Evolutionary conservation across 2,113 vertebrate genomes (phyloP), one percentile per base, ranked within the genome.

Genomic region (Epinephelus moara): DNA sequence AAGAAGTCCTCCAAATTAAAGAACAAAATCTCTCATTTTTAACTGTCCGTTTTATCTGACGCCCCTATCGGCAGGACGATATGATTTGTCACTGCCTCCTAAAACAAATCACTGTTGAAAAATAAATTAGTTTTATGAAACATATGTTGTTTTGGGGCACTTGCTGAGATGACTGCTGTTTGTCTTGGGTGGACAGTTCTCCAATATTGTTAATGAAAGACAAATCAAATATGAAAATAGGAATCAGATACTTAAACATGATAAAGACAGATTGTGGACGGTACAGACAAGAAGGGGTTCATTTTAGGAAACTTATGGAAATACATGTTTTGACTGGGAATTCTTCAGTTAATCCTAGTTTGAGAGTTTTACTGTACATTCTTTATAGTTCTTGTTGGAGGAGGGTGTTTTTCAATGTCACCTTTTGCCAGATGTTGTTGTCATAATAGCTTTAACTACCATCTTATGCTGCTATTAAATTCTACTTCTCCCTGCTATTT

Each of bases 381-480:
- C 11, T 45, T 12, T 45, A 11, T 45, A 45, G 2, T 21, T 62
- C 27, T 62, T 14, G 19, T 17, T 23, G 30, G 10, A 40, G 10
- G 6, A 9, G 27, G 27, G 12, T 10, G 21, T 40, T 52, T 70
- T 61, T 73, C 42, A 59, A 67, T 67, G 62, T 67, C 42, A 49
- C 45, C 63, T 68, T 69, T 40, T 68, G 63, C 42, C 63, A 33
- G 45, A 74, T 68, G 53, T 30, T 30, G 6, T 63, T 30, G 1
- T 5, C 21, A 25, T 69, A 30, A 7, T 7, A 50, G 19, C 4
- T 62, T 71, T 80, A 37, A 19, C 55, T 3, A 23, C 50, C 12
- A 4, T 62, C 15, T 49, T 30, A 2, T 6, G 3, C 53, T 21
- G 23, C 21, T 67, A 6, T 40, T 50, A 68, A 63, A 42, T 18